phyloP scores from a whole-genome alignment of 2,888 invertebrate species.

The Oxytorus armatus region DNA sequence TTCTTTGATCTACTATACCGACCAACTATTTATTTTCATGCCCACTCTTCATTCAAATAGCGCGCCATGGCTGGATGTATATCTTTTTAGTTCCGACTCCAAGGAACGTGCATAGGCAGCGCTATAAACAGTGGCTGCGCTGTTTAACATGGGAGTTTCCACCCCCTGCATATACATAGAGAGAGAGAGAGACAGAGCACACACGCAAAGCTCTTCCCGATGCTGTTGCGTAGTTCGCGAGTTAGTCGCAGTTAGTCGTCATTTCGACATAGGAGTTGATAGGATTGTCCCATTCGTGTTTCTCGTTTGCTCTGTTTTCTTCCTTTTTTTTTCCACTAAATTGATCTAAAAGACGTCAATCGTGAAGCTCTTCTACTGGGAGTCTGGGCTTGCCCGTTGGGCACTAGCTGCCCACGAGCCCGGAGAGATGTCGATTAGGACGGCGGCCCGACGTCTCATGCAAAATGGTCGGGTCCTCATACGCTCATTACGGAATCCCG shows the following conservation, averaged over 20 bases:
- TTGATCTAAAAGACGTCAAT: constrained; percentile 36
- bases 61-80: no score
- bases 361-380: constrained; percentile 68
- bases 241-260: constrained; percentile 43
- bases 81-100: no score
- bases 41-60: no score
- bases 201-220: background rate
- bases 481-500: constrained; percentile 77
- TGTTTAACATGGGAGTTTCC: no score
- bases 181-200: background rate
- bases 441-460: constrained; percentile 77
- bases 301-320: constrained; percentile 20
- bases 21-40: no score
- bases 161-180: no score
- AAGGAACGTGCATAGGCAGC: no score
- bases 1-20: no score
- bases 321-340: constrained; percentile 6
- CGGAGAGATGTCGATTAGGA: constrained; percentile 81
- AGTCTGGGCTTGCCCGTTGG: constrained; percentile 76
- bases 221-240: constrained; percentile 52
- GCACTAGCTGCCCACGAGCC: constrained; percentile 77
- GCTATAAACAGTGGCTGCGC: no score
- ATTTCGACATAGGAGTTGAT: constrained; percentile 30
- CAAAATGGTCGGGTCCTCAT: constrained; percentile 82
- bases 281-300: constrained; percentile 16